Conservation (phyloP, 2,113 vertebrate species). For the Deroptyus accipitrinus region DNA sequence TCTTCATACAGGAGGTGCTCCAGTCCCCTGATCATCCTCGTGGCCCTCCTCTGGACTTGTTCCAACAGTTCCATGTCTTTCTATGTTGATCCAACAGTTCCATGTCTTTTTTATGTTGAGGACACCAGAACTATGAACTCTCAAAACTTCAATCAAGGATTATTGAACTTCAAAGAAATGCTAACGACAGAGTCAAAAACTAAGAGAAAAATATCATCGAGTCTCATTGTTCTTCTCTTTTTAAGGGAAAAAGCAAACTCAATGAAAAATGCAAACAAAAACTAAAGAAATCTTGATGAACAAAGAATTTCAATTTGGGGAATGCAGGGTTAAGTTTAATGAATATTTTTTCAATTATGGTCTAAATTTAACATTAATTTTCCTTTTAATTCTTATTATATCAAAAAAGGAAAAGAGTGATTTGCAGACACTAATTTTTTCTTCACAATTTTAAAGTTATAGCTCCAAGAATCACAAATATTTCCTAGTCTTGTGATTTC, state of each 20-base stretch:
- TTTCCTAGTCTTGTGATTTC: background rate
- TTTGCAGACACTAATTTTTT: background rate
- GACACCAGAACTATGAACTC: background rate
- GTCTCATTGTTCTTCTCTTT: background rate
- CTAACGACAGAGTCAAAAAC: background rate
- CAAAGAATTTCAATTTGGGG: background rate
- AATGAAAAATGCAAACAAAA: background rate
- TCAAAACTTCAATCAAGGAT: background rate
- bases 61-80: too few species aligned
- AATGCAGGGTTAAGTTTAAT: background rate
- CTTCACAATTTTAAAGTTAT: background rate
- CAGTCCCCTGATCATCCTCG: too few species aligned
- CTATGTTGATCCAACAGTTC: too few species aligned
- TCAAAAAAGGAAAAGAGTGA: background rate
- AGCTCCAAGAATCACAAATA: background rate
- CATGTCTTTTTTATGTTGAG: too few species aligned
- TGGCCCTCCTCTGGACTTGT: too few species aligned
- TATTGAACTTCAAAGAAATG: background rate
- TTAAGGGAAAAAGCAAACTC: background rate
- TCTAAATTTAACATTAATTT: background rate
- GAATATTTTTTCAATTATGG: background rate
- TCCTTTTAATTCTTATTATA: background rate
- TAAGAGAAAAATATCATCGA: background rate
- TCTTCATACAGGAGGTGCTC: too few species aligned
- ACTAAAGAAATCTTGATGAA: background rate